A percentile compares a stretch with the other conserved stretches of the same genome.
These are phyloP conservation scores for Sycophila texana DNA, from an alignment of 2,888 invertebrate genomes.

Conservation along the genomic window DNA sequence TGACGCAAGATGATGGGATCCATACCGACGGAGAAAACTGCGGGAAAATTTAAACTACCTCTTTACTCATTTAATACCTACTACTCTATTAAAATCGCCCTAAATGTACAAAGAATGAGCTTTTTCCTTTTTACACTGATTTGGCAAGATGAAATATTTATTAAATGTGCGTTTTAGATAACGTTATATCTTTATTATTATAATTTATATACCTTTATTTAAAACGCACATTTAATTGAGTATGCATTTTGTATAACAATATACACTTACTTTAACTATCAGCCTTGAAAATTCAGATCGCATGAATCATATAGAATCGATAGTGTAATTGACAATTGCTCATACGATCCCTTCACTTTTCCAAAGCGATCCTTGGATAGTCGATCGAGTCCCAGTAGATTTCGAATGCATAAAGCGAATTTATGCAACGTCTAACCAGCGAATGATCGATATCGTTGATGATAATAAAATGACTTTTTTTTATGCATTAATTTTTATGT, in stretches of 20 bases:
- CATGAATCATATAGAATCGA: not conserved
- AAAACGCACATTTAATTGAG: no score
- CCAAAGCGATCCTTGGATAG: conserved; percentile 23
- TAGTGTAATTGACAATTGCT: conserved; percentile 7
- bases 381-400: not conserved
- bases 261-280: no score
- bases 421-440: not conserved
- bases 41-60: conserved; percentile 22
- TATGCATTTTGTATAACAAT: no score
- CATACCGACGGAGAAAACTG: conserved; percentile 3
- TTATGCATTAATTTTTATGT: conserved; percentile 4
- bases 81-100: no score
- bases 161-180: no score
- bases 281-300: not conserved
- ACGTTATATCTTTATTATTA: no score
- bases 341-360: conserved; percentile 31
- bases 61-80: no score
- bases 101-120: no score
- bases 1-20: conserved; percentile 25
- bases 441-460: not conserved
- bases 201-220: no score
- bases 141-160: no score
- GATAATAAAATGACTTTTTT: not conserved
- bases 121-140: no score
- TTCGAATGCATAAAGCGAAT: not conserved